Evolutionary conservation across 2,113 vertebrate species (phyloP).

Genomic region (Rattus norvegicus): GRCr8 NC_086023.1:107412501-107413000

Average conservation of each 20-base stretch:
- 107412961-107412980: neutral
- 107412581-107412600: neutral
- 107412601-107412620: neutral
- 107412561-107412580: neutral
- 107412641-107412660: neutral
- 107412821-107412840: constrained; percentile 24
- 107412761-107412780: neutral
- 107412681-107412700: neutral
- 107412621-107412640: neutral
- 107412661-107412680: neutral
- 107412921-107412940: constrained; percentile 52
- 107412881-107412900: neutral
- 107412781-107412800: neutral
- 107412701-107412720: neutral
- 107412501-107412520: neutral
- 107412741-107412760: neutral
- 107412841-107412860: neutral
- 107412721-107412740: neutral
- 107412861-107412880: neutral
- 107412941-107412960: constrained; percentile 67
- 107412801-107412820: constrained; percentile 3
- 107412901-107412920: constrained; percentile 7
- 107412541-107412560: neutral
- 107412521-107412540: neutral
- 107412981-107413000: neutral